Percentiles rank a stretch among this genome's conserved stretches.
phyloP scores from a whole-genome alignment of 2,888 invertebrate species.

The Rhingia rostrata region DNA sequence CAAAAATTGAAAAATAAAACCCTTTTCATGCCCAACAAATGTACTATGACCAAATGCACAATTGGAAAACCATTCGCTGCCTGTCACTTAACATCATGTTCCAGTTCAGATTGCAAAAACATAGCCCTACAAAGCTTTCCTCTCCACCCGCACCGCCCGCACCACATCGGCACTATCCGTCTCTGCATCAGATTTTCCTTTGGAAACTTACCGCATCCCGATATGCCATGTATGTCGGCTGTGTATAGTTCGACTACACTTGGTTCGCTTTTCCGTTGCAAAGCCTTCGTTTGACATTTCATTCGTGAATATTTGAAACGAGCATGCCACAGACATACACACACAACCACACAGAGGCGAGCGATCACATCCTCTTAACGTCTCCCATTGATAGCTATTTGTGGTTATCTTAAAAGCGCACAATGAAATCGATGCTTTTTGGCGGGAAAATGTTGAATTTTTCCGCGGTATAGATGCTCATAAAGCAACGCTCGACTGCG shows the following conservation, averaged over 20 bases:
- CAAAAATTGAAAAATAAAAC: conserved; percentile 12
- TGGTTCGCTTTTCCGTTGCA: conserved; percentile 2
- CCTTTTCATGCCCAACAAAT: conserved; percentile 28
- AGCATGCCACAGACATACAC: conserved; percentile 26
- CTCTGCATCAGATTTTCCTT: conserved; percentile 21
- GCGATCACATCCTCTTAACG: conserved; percentile 72
- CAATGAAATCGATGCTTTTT: conserved; percentile 70
- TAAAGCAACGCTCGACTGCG: neutral
- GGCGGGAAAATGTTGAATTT: conserved; percentile 63
- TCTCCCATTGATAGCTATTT: conserved; percentile 71
- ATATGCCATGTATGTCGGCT: conserved; percentile 4
- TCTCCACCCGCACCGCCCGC: neutral
- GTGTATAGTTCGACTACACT: neutral
- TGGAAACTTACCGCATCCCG: conserved; percentile 17
- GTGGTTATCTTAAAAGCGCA: conserved; percentile 69
- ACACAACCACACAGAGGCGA: conserved; percentile 10
- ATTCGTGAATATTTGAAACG: conserved; percentile 48
- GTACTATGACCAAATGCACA: conserved; percentile 62
- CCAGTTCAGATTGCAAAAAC: conserved; percentile 66
- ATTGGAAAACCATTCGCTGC: conserved; percentile 69
- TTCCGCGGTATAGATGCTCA: conserved; percentile 9
- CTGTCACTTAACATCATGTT: conserved; percentile 72
- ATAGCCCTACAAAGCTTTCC: conserved; percentile 14
- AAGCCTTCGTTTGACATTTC: conserved; percentile 64
- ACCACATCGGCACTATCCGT: conserved; percentile 2